phyloP scores from a whole-genome alignment of 2,113 vertebrate genomes.

The Redunca redunca region DNA sequence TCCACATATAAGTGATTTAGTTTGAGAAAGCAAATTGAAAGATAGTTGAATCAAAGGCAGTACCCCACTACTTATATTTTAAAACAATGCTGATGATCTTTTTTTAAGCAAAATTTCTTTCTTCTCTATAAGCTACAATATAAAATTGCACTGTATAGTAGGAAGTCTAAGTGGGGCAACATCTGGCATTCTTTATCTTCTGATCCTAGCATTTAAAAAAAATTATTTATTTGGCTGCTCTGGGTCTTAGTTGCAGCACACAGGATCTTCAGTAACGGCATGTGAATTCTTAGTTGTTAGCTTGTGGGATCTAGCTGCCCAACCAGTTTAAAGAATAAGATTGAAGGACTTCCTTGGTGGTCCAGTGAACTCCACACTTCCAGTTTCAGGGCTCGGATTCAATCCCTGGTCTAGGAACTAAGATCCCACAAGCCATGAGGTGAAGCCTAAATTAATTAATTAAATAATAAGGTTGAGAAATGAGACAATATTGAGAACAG shows the following conservation, averaged over 20 bases:
- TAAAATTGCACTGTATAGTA: constrained; percentile 66
- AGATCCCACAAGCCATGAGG: neutral
- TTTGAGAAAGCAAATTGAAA: constrained; percentile 59
- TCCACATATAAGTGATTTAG: neutral
- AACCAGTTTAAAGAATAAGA: neutral
- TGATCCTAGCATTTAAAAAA: constrained; percentile 53
- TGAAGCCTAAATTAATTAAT: neutral
- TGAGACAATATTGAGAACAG: neutral
- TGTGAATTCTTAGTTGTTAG: neutral
- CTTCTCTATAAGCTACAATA: constrained; percentile 68
- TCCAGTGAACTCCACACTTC: neutral
- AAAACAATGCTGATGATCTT: constrained; percentile 47
- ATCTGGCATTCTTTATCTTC: constrained; percentile 61
- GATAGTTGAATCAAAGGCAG: constrained; percentile 74
- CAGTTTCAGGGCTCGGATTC: neutral
- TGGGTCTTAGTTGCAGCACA: neutral
- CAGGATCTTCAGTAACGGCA: neutral
- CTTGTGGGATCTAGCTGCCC: neutral
- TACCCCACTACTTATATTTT: constrained; percentile 52
- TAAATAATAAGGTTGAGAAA: neutral
- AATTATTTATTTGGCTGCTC: neutral
- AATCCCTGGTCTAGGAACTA: neutral
- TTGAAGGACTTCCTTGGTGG: neutral
- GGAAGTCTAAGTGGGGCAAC: constrained; percentile 44
- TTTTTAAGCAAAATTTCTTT: constrained; percentile 54